phyloP scores from a whole-genome alignment of 2,888 invertebrate species.

The Nezara viridula region DNA sequence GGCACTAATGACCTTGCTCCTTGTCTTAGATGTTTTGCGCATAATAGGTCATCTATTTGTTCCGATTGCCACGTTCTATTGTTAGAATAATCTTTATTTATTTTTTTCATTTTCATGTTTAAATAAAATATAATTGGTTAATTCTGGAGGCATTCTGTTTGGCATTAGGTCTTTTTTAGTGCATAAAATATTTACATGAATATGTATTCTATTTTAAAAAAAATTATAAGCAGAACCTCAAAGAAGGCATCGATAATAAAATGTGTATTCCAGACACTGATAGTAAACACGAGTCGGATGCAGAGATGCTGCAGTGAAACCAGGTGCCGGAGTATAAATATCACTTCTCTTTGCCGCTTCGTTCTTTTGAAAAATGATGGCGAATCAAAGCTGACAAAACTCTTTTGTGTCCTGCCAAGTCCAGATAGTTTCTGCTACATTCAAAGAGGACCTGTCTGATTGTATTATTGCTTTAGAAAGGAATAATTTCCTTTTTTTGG shows the following conservation, averaged over 20 bases:
- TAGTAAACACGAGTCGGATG: neutral
- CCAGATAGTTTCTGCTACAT: neutral
- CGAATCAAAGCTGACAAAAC: neutral
- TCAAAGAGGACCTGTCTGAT: neutral
- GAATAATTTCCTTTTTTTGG: neutral
- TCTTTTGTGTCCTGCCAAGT: slow-evolving; percentile 7
- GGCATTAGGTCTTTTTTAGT: too few relatives aligned
- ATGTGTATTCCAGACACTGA: neutral
- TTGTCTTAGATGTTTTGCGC: too few relatives aligned
- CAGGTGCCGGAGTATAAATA: neutral
- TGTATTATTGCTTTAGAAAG: neutral
- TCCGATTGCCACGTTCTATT: too few relatives aligned
- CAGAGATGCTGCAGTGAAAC: neutral
- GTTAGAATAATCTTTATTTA: too few relatives aligned
- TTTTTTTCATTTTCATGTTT: too few relatives aligned
- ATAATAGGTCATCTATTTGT: too few relatives aligned
- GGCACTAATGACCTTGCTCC: too few relatives aligned
- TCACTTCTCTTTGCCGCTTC: neutral
- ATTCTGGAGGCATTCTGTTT: too few relatives aligned
- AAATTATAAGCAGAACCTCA: neutral
- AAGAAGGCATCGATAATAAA: neutral
- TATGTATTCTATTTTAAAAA: neutral
- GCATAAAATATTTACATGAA: neutral
- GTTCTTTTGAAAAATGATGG: neutral
- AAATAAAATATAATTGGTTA: too few relatives aligned